These are phyloP conservation scores for Hoplostethus atlanticus DNA, from an alignment of 2,797 vertebrate genomes.

Conservation along the genomic window DNA sequence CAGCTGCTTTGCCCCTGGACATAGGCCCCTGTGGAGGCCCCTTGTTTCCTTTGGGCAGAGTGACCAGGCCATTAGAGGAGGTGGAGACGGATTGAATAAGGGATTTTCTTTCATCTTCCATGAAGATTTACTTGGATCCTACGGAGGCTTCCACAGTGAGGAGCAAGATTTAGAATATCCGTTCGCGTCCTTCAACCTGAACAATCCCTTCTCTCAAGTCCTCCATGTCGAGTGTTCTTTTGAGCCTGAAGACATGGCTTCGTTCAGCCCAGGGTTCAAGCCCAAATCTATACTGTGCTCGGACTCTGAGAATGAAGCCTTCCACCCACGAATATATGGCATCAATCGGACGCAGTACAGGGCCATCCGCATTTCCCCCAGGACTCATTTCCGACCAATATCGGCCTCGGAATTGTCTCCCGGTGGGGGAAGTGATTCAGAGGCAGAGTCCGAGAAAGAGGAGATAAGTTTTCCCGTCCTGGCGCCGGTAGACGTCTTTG, in stretches of 20 bases:
- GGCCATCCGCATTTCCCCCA: slow-evolving; percentile 98
- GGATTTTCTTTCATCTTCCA: slow-evolving; percentile 99
- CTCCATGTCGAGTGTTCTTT: slow-evolving; percentile 99
- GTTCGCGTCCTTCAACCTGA: slow-evolving; percentile 96
- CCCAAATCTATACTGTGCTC: slow-evolving; percentile 98
- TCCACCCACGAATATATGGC: slow-evolving; percentile 93
- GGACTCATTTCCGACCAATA: slow-evolving; percentile 99
- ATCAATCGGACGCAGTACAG: slow-evolving; percentile 96
- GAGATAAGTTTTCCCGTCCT: slow-evolving; percentile 87
- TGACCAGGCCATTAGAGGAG: slow-evolving; percentile 88
- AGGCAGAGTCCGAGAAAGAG: slow-evolving; percentile 97
- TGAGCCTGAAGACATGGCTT: slow-evolving; percentile 96
- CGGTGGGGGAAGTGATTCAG: slow-evolving; percentile 94
- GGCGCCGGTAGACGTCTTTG: slow-evolving; percentile 90
- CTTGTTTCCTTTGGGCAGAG: slow-evolving; percentile 94
- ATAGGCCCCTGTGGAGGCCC: slow-evolving; percentile 95
- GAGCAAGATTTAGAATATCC: slow-evolving; percentile 95
- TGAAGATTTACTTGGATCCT: slow-evolving; percentile 98
- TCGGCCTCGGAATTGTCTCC: slow-evolving; percentile 98
- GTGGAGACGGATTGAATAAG: slow-evolving; percentile 93
- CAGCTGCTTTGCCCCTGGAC: slow-evolving; percentile 94
- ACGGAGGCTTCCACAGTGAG: slow-evolving; percentile 92
- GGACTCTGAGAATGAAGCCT: slow-evolving; percentile 92
- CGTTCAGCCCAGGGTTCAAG: slow-evolving; percentile 97
- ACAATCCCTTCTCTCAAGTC: slow-evolving; percentile 98